Evolutionary conservation across 2,113 vertebrate species (phyloP).

Genomic region (Myrmecobius fasciatus): DNA sequence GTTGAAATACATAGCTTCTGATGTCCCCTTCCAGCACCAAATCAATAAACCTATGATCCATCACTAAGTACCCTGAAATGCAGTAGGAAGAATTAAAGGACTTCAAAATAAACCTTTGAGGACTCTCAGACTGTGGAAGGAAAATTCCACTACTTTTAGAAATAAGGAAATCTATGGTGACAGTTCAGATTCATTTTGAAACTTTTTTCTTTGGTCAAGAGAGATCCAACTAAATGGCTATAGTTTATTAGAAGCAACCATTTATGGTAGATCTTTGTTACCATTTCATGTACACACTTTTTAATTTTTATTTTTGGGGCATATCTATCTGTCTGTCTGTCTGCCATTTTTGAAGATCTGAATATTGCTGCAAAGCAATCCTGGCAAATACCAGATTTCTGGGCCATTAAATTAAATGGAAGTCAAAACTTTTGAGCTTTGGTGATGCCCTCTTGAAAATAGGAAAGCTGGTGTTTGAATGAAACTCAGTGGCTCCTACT

Average conservation of each 20-base stretch:
- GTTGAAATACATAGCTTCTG: neutral
- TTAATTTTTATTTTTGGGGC: neutral
- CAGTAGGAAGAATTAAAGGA: neutral
- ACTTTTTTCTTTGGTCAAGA: neutral
- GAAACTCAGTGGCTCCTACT: slow-evolving; percentile 28
- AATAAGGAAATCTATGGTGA: neutral
- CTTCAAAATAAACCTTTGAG: neutral
- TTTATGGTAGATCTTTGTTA: neutral
- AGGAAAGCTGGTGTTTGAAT: slow-evolving; percentile 1
- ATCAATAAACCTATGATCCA: neutral
- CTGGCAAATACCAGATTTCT: slow-evolving; percentile 35
- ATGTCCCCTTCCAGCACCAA: neutral
- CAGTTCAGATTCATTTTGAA: neutral
- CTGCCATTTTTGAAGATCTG: slow-evolving; percentile 21
- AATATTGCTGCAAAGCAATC: slow-evolving; percentile 44
- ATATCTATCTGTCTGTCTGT: no score
- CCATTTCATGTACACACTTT: neutral
- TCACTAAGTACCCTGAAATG: neutral
- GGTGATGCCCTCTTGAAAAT: slow-evolving; percentile 53
- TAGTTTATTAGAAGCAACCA: neutral
- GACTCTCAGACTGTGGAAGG: neutral
- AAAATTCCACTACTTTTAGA: neutral
- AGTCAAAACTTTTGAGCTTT: slow-evolving; percentile 60
- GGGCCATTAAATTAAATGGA: slow-evolving; percentile 22
- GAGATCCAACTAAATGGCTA: slow-evolving; percentile 41